Conservation (phyloP, 2,113 vertebrate species). For the Spilogale gracilis region DNA sequence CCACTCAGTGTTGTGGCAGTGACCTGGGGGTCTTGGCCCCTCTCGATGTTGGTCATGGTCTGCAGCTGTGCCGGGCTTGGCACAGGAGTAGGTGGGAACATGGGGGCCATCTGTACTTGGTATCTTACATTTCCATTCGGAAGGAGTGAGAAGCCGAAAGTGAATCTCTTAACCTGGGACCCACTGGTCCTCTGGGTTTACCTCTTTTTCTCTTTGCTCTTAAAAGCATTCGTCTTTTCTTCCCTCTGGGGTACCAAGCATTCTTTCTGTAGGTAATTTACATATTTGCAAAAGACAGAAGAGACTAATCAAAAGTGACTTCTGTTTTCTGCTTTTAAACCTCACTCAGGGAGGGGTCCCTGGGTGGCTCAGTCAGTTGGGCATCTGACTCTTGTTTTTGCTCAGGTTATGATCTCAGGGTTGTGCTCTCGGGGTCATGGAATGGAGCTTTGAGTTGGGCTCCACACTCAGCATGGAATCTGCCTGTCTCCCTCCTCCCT, state of each 20-base stretch:
- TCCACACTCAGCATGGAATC: background rate
- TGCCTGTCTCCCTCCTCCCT: background rate
- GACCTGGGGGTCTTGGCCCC: background rate
- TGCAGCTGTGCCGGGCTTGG: too few species aligned
- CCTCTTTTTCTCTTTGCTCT: background rate
- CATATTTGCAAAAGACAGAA: slow-evolving; percentile 26
- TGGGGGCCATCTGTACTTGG: background rate
- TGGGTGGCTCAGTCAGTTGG: background rate
- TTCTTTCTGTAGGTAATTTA: background rate
- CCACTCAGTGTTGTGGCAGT: background rate
- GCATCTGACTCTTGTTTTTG: background rate
- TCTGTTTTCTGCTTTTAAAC: slow-evolving; percentile 15
- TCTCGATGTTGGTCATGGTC: background rate
- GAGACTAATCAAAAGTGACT: background rate
- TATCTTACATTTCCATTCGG: background rate
- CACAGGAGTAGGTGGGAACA: background rate
- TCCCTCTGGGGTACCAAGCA: background rate
- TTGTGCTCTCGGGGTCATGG: background rate
- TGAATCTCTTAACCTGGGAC: background rate
- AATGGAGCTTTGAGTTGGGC: background rate
- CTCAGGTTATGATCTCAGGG: background rate
- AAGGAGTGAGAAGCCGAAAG: background rate
- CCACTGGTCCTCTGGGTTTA: background rate
- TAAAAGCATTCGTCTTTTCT: background rate
- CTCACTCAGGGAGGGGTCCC: background rate